Percentiles rank a stretch among this genome's conserved stretches.
phyloP scores from a whole-genome alignment of 2,797 vertebrate species.

The Platalea minor region DNA sequence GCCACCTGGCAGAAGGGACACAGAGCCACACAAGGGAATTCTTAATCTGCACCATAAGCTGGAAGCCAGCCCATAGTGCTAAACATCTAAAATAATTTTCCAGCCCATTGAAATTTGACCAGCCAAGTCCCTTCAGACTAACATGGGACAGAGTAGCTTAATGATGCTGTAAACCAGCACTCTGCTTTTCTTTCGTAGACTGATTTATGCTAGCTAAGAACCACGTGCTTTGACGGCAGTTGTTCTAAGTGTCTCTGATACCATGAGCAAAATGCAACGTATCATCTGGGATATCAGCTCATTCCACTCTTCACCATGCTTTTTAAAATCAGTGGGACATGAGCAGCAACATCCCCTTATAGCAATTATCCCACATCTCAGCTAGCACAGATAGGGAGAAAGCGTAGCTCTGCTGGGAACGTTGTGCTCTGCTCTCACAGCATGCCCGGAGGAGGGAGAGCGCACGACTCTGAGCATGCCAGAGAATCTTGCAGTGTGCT shows the following conservation, averaged over 20 bases:
- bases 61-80: neutral
- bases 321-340: neutral
- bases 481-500: neutral
- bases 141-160: neutral
- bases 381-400: neutral
- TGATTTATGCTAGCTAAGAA: neutral
- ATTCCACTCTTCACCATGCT: neutral
- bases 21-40: neutral
- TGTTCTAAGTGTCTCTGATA: neutral
- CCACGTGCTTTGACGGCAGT: neutral
- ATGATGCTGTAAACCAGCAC: neutral
- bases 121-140: neutral
- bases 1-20: constrained; percentile 46
- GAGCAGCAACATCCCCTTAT: neutral
- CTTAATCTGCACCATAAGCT: neutral
- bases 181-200: neutral
- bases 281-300: neutral
- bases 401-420: neutral
- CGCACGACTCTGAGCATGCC: accelerated
- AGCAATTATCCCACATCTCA: neutral
- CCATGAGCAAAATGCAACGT: neutral
- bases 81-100: neutral
- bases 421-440: neutral
- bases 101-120: neutral
- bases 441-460: neutral